A percentile compares a stretch with the other conserved stretches of the same genome.
These are phyloP conservation scores for Phoebastria nigripes DNA, from an alignment of 2,797 vertebrate genomes.

Conservation along the genomic window DNA sequence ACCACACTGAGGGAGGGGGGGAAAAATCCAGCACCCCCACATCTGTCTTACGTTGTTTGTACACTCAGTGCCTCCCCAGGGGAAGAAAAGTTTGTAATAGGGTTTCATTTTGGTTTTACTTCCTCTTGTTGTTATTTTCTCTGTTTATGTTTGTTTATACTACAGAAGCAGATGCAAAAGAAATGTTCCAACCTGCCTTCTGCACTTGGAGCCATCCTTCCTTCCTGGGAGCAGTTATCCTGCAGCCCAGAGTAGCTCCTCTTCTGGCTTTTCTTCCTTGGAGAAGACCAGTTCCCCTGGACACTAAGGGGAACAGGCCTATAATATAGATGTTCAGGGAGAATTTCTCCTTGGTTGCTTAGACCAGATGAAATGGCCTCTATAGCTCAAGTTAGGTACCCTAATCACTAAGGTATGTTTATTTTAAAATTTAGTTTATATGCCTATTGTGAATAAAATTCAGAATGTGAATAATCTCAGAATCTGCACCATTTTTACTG, in stretches of 20 bases:
- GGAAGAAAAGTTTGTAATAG: background rate
- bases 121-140: slow-evolving; percentile 18
- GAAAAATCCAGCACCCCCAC: background rate
- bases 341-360: background rate
- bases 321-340: background rate
- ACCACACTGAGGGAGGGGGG: background rate
- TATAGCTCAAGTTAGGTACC: background rate
- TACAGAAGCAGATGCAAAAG: background rate
- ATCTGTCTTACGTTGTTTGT: slow-evolving; percentile 13
- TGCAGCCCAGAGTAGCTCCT: background rate
- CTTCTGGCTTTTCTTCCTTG: background rate
- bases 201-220: background rate
- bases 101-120: slow-evolving; percentile 37
- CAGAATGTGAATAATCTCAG: background rate
- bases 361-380: background rate
- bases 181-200: slow-evolving; percentile 17
- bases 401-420: background rate
- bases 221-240: background rate
- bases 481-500: background rate
- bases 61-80: background rate
- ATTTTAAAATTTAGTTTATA: background rate
- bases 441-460: background rate
- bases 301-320: background rate
- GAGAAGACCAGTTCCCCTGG: background rate
- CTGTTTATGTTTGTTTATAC: slow-evolving; percentile 11